Evolutionary conservation across 2,797 vertebrate genomes (phyloP).

Genomic region (Cryptoblepharus egeriae): DNA sequence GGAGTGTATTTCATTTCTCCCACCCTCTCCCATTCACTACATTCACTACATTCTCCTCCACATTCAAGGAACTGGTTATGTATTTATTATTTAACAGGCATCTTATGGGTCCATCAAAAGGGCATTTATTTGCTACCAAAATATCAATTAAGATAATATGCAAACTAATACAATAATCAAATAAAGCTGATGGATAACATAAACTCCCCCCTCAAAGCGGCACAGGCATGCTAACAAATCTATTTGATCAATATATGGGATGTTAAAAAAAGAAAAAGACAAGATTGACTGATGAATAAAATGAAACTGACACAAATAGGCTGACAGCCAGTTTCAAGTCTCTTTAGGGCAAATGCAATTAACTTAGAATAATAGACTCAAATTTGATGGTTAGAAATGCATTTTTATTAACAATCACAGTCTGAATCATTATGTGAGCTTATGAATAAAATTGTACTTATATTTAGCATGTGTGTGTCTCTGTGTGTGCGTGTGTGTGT

Average conservation of each 20-base stretch:
- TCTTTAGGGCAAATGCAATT: conserved; percentile 88
- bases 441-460: conserved; percentile 80
- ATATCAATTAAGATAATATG: conserved; percentile 75
- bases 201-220: conserved; percentile 69
- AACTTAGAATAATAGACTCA: conserved; percentile 87
- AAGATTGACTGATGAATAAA: conserved; percentile 83
- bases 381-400: conserved; percentile 84
- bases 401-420: conserved; percentile 84
- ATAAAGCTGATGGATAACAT: conserved; percentile 72
- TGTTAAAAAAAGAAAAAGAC: conserved; percentile 77
- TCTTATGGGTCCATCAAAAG: conserved; percentile 65
- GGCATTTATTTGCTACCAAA: conserved; percentile 72
- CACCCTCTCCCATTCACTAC: background rate
- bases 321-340: conserved; percentile 83
- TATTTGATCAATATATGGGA: conserved; percentile 81
- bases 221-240: conserved; percentile 73
- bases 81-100: conserved; percentile 64
- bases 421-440: conserved; percentile 78
- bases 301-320: conserved; percentile 84
- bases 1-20: conserved; percentile 59
- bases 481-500: conserved; percentile 62
- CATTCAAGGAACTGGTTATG: conserved; percentile 55
- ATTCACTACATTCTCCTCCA: no score
- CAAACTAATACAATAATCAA: conserved; percentile 72
- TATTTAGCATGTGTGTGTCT: conserved; percentile 71